Base-by-base conservation (phyloP, 2,797 vertebrate genomes). In the Rhabdophis nuchalis region DNA sequence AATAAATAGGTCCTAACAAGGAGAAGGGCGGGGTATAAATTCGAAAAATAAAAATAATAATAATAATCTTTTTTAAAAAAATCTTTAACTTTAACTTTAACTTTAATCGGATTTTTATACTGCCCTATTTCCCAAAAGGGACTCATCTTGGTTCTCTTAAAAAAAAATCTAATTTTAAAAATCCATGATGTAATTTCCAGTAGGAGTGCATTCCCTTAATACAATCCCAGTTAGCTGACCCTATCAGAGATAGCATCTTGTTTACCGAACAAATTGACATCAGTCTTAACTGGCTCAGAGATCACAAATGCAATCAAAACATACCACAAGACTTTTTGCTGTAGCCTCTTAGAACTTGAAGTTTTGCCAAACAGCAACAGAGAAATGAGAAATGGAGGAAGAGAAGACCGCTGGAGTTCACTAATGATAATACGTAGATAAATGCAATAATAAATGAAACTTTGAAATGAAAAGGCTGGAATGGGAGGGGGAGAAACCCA, bases 191-290 rank as follows among this genome's bases (percentile, higher is more conserved):
- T 27, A 50, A 96, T 97, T 95, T 95, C 72, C 92, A 95, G 88
- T 57, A 97, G 92, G 89, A 96, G 32, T 92, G 56, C 61, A 97
- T 93, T 97, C 95, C 95, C 95, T 94, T 98, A 97, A 98, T 98
- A 94, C 86, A 96, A 98, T 98, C 98, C 98, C 92, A 87, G 95
- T 68, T 82, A 87, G 68, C 91, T 92, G 68, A 54, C 20, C 89
- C 91, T 52, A 94, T 96, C 90, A 94, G 95, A 96, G 86, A 94
- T 95, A 95, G 91, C 92, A 93, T 95, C 93, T 93, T 90, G 94
- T 96, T n/a, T 20, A 93, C 93, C 95, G 89, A 92, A 29, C 94
- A 82, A 89, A 92, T 86, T 97, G 96, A 90, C 95, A 50, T 90
- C 82, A 92, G 93, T 93, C 96, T 90, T 91, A 54, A 90, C 93